Evolutionary conservation across 2,113 vertebrate species (phyloP).

Genomic region (Choloepus hoffmanni): DNA sequence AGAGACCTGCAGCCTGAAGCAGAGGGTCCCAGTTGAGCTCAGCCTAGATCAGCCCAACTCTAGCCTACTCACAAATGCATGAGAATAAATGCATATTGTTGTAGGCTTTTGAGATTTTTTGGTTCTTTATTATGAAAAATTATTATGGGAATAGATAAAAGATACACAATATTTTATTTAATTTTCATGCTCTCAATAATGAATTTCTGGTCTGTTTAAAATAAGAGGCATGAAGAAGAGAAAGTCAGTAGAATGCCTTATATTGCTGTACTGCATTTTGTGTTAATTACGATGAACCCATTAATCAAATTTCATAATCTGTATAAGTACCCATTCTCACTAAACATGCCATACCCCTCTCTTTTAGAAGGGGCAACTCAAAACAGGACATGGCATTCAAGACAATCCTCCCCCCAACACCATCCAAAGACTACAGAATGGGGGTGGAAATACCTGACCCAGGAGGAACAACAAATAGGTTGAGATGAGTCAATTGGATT

Average conservation of each 20-base stretch:
- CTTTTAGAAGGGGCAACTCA: background rate
- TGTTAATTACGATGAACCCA: background rate
- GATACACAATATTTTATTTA: background rate
- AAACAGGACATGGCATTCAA: background rate
- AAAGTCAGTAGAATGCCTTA: background rate
- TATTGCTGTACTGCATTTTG: background rate
- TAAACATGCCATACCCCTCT: background rate
- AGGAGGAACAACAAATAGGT: background rate
- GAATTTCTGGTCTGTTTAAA: background rate
- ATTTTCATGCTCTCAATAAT: background rate
- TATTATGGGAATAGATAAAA: background rate
- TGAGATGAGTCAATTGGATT: background rate
- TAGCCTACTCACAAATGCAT: background rate
- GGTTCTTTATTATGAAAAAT: background rate
- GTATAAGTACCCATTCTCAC: background rate
- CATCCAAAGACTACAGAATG: background rate
- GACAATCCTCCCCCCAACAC: background rate
- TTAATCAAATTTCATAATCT: background rate
- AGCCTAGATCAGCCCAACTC: background rate
- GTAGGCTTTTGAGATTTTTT: background rate
- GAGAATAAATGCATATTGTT: fast-evolving
- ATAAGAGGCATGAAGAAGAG: background rate
- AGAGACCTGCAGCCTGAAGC: background rate
- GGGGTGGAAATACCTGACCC: background rate
- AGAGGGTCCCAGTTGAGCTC: too few relatives aligned